Base-by-base conservation (phyloP, 1,140 invertebrate species). In the Dinothrombium tinctorium region DNA sequence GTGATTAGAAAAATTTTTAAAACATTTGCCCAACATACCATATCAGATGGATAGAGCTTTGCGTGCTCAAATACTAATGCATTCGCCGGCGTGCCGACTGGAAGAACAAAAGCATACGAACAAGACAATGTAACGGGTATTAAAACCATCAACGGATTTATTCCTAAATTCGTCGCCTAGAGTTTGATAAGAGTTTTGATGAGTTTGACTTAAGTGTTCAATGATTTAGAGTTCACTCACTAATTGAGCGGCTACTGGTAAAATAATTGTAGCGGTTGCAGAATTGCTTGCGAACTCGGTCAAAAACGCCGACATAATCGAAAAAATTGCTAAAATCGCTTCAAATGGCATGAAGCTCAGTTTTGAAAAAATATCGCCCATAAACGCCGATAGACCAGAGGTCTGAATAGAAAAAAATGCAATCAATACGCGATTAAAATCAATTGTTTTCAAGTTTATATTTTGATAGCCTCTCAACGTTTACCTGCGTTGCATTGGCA, bases 281-380 rank as follows among this genome's bases (percentile, higher is more conserved):
- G 79, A 72, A 54, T 83, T 84, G 8, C 74, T 76, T 0, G 74
- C 76, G 51, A 84, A 74, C 55, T 82, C 78, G 0, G 80, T 83
- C 24, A 80, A 54, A 38, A 71, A 58, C 37, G 45, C 68, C 51
- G 47, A 67, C 56, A 47, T 63, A 3, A 58, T 23, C 31, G 55
- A 56, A 8, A 63, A 47, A n/a, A 62, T 47, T 1, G 59, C 42
- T 2, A 60, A 50, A 15, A 64, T 54, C 2, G 52, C 46, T 6
- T 41, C 44, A 12, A 56, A 51, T 5, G 58, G 53, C 11, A 64
- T 37, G 14, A 47, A 43, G 8, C 44, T 41, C 3, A 65, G 57
- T 59, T 41, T 43, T 7, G 48, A 42, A 22, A 53, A 56, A 8
- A 72, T 67, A 0, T 66, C 51, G 0, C 78, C 79, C 38, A 86